A percentile compares a stretch with the other conserved stretches of the same genome.
Evolutionary conservation across 1,140 invertebrate species (phyloP).

Genomic region (Anastatus disparis): DNA sequence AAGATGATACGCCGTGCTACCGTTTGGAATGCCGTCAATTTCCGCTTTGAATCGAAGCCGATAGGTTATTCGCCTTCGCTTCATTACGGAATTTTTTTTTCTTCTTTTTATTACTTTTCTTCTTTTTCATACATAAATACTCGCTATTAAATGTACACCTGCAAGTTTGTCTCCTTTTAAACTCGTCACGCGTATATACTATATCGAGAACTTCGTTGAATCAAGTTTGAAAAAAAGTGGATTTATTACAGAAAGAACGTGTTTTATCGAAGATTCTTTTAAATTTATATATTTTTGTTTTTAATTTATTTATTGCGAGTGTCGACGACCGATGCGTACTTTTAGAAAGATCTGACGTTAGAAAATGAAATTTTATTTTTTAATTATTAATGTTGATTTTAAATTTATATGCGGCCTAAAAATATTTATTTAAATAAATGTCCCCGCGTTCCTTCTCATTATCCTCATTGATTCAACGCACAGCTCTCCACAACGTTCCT

Average conservation of each 20-base stretch:
- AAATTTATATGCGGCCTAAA: background rate
- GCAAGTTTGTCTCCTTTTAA: background rate
- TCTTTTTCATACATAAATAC: too few species aligned
- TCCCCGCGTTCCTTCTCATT: background rate
- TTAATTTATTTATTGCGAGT: conserved; percentile 4
- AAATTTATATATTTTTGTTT: conserved; percentile 9
- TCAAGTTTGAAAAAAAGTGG: too few species aligned
- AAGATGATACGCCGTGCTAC: conserved; percentile 14
- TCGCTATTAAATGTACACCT: too few species aligned
- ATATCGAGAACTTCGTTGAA: background rate
- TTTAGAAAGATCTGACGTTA: background rate
- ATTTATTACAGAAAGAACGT: background rate
- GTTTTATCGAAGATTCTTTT: conserved; percentile 17
- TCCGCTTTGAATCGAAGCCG: conserved; percentile 20
- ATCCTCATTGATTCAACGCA: background rate
- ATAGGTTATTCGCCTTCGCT: conserved; percentile 17
- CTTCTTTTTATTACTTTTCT: background rate
- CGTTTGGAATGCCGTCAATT: conserved; percentile 17
- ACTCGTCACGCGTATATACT: background rate
- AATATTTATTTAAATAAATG: background rate
- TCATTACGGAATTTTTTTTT: conserved; percentile 9
- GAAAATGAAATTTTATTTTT: background rate
- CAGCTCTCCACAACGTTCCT: conserved; percentile 9
- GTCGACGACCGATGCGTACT: too few species aligned
- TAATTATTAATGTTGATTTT: background rate